Conservation (phyloP, 2,113 vertebrate genomes). For the Saguinus imperator region DNA sequence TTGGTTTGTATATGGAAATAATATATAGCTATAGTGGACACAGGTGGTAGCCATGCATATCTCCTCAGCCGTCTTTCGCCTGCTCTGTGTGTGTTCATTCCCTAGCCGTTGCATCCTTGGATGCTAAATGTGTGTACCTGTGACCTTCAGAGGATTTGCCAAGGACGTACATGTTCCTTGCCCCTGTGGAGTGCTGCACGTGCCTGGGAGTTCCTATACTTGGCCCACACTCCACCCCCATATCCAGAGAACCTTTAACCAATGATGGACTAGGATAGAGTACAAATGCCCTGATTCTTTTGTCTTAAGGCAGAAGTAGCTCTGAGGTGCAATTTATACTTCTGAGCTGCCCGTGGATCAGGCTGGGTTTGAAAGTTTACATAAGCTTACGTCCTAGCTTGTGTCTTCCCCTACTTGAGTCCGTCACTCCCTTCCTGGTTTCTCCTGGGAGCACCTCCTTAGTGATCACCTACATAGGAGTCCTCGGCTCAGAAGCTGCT, state of each 20-base stretch:
- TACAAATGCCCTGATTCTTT: not conserved
- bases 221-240: accelerated
- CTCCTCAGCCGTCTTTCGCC: not conserved
- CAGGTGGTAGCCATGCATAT: no score
- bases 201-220: not conserved
- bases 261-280: not conserved
- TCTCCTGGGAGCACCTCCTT: not conserved
- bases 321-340: not conserved
- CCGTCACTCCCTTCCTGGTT: not conserved
- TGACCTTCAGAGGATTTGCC: not conserved
- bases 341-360: not conserved
- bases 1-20: not conserved
- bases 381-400: not conserved
- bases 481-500: not conserved
- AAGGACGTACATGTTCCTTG: not conserved
- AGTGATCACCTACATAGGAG: not conserved
- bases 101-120: not conserved
- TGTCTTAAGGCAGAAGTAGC: not conserved
- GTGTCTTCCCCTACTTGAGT: not conserved
- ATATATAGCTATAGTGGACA: not conserved
- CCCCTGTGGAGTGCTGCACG: accelerated
- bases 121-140: not conserved
- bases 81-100: not conserved
- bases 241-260: not conserved
- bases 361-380: not conserved